Evolutionary conservation across 2,113 vertebrate species (phyloP).

Genomic region (Salvator merianae): DNA sequence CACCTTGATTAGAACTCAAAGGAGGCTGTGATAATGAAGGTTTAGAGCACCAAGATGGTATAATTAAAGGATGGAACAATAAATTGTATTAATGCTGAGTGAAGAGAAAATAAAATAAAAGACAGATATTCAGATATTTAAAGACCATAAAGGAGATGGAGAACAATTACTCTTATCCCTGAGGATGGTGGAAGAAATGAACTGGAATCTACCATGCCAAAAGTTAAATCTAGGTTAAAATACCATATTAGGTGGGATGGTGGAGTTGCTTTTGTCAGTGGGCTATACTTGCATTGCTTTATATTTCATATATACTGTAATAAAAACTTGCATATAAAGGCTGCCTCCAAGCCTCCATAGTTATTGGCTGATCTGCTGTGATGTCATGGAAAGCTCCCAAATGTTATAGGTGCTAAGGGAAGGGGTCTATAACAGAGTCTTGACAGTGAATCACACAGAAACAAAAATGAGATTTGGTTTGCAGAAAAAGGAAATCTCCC

Average conservation of each 20-base stretch:
- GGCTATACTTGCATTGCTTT: background rate
- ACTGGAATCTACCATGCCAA: background rate
- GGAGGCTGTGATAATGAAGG: background rate
- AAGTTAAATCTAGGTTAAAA: background rate
- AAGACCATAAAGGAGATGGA: background rate
- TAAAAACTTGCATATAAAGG: background rate
- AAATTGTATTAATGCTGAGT: background rate
- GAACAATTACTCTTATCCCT: background rate
- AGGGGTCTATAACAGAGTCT: background rate
- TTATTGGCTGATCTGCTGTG: background rate
- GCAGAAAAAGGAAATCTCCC: background rate
- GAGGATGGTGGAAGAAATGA: background rate
- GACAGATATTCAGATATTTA: slow-evolving; percentile 10
- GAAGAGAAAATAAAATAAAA: background rate
- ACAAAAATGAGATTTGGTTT: background rate
- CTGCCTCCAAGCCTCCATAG: background rate
- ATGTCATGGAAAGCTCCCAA: background rate
- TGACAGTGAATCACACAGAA: background rate
- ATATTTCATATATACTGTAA: too few species aligned
- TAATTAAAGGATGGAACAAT: background rate
- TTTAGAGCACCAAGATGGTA: background rate
- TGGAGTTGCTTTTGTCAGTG: background rate
- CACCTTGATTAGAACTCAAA: background rate
- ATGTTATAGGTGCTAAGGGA: background rate
- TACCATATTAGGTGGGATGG: background rate